Evolutionary conservation across 2,888 invertebrate species (phyloP).

Genomic region (Orchestes rusci): DNA sequence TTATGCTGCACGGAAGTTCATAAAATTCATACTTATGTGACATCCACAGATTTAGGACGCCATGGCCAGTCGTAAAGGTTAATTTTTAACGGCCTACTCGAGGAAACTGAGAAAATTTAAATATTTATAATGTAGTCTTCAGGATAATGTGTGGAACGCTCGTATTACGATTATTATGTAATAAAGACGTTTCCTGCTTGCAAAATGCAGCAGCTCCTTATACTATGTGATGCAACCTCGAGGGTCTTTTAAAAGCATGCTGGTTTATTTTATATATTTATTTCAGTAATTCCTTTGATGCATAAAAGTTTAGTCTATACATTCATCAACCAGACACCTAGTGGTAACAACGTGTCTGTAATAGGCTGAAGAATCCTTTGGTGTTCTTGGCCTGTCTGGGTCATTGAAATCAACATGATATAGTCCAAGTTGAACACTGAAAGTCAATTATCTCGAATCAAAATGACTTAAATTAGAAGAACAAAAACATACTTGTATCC

Average conservation of each 20-base stretch:
- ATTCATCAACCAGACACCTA: slow-evolving; percentile 16
- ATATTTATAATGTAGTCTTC: too few relatives aligned
- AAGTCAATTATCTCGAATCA: too few relatives aligned
- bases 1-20: slow-evolving; percentile 18
- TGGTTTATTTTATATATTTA: too few relatives aligned
- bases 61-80: slow-evolving; percentile 3
- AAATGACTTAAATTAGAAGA: slow-evolving; percentile 23
- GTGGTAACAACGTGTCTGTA: slow-evolving; percentile 19
- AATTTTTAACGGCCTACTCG: slow-evolving; percentile 6
- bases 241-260: too few relatives aligned
- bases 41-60: slow-evolving; percentile 11
- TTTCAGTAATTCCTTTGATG: background rate
- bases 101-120: background rate
- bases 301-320: slow-evolving; percentile 8
- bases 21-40: slow-evolving; percentile 17
- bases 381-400: slow-evolving; percentile 17
- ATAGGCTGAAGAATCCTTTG: slow-evolving; percentile 18
- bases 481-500: slow-evolving; percentile 26
- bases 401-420: slow-evolving; percentile 20
- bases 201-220: too few relatives aligned
- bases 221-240: too few relatives aligned
- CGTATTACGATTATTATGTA: too few relatives aligned
- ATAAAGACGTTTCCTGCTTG: too few relatives aligned
- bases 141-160: too few relatives aligned
- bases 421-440: slow-evolving; percentile 34